Evolutionary conservation across 2,888 invertebrate species (phyloP).

Genomic region (Ophion ventricosus): DNA sequence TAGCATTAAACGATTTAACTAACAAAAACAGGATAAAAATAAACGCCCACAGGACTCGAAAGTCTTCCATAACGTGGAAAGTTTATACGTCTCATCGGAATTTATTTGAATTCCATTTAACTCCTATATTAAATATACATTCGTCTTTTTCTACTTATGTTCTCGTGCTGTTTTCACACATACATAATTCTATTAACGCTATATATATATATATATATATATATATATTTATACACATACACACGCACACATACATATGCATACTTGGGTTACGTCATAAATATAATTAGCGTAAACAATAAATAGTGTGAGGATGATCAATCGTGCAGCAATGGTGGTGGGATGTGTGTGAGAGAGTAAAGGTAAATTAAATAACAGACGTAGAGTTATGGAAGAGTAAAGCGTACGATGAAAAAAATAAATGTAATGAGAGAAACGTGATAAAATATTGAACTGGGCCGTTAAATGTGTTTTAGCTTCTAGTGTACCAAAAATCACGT

Average conservation of each 20-base stretch:
- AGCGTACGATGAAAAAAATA: constrained; percentile 16
- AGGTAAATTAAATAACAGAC: constrained; percentile 46
- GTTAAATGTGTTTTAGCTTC: constrained; percentile 2
- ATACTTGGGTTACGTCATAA: constrained; percentile 46
- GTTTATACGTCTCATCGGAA: constrained; percentile 39
- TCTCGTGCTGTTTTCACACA: constrained; percentile 21
- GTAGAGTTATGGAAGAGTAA: background rate
- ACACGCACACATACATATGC: background rate
- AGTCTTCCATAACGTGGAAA: background rate
- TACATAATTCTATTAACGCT: constrained; percentile 57
- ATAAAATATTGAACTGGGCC: constrained; percentile 5
- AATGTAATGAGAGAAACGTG: background rate
- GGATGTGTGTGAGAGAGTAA: constrained; percentile 52
- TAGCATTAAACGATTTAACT: background rate
- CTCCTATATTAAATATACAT: constrained; percentile 66
- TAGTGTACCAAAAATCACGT: background rate
- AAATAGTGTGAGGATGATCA: constrained; percentile 72
- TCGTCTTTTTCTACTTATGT: constrained; percentile 43
- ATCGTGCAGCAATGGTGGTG: constrained; percentile 68
- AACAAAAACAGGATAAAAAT: background rate
- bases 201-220: constrained; percentile 25
- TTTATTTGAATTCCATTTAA: constrained; percentile 54
- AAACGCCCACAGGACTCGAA: background rate
- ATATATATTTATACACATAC: background rate
- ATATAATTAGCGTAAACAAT: constrained; percentile 60